These are phyloP conservation scores for Neosalanx taihuensis DNA, from an alignment of 2,797 vertebrate genomes.

Conservation along the genomic window DNA sequence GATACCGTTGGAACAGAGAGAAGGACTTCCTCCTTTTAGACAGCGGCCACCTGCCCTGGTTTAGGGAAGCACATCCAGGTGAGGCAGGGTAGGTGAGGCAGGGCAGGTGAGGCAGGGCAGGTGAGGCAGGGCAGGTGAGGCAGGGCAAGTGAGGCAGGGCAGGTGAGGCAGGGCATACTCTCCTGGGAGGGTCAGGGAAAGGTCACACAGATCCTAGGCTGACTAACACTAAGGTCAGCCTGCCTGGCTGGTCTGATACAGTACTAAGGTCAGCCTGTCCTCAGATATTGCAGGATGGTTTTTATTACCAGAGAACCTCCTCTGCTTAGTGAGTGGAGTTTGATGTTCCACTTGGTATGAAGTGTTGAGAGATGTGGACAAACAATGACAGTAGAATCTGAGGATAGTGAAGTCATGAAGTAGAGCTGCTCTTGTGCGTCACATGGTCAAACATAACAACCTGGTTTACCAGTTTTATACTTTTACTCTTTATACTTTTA, in stretches of 20 bases:
- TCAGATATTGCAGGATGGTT: background rate
- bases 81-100: conserved; percentile 25
- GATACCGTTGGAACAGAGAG: conserved; percentile 20
- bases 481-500: too few relatives aligned
- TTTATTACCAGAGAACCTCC: too few relatives aligned
- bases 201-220: background rate
- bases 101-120: too few relatives aligned
- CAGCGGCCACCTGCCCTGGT: conserved; percentile 46
- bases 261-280: background rate
- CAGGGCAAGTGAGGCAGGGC: too few relatives aligned
- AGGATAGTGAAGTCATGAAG: conserved; percentile 24
- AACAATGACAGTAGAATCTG: background rate
- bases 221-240: too few relatives aligned
- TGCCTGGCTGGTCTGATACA: too few relatives aligned
- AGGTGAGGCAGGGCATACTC: too few relatives aligned
- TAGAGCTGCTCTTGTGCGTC: conserved; percentile 52
- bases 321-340: too few relatives aligned
- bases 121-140: too few relatives aligned
- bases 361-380: background rate
- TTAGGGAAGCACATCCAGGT: conserved; percentile 46
- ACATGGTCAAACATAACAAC: conserved; percentile 1
- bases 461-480: conserved; percentile 58
- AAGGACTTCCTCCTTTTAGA: conserved; percentile 44
- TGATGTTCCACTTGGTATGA: too few relatives aligned
- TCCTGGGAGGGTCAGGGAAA: background rate